Percentiles rank a stretch among this genome's conserved stretches.
phyloP scores from a whole-genome alignment of 2,797 vertebrate genomes.

The Coendou prehensilis region DNA sequence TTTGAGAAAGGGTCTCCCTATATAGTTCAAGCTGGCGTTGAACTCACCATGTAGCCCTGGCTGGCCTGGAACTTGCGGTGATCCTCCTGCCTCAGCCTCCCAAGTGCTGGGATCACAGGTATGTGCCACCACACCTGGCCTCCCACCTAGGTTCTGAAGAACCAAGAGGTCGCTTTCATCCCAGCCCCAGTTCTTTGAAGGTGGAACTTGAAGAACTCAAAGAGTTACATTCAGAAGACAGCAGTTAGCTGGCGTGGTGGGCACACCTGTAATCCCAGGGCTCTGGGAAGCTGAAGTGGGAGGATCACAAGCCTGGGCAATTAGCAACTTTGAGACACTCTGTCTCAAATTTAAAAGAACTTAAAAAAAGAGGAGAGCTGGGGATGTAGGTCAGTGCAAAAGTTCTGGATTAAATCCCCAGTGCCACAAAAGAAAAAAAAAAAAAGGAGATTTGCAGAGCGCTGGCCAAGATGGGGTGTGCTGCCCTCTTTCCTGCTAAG shows the following conservation, averaged over 20 bases:
- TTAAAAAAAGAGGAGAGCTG: background rate
- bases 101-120: background rate
- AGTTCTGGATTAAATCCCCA: background rate
- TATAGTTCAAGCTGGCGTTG: background rate
- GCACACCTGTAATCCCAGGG: background rate
- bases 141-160: background rate
- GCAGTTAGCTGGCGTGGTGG: background rate
- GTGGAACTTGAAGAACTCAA: background rate
- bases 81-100: background rate
- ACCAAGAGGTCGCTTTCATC: background rate
- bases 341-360: background rate
- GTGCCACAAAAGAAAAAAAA: background rate
- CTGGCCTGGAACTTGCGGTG: background rate
- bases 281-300: background rate
- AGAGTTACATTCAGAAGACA: background rate
- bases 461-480: background rate
- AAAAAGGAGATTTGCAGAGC: background rate
- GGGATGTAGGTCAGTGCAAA: background rate
- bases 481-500: background rate
- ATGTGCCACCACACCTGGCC: background rate
- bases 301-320: background rate
- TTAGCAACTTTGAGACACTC: background rate
- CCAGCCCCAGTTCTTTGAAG: conserved; percentile 25
- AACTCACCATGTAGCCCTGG: background rate
- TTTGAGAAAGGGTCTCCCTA: background rate